These are phyloP conservation scores for Bruchidius siliquastri DNA, from an alignment of 2,888 invertebrate species.

Conservation along the genomic window DNA sequence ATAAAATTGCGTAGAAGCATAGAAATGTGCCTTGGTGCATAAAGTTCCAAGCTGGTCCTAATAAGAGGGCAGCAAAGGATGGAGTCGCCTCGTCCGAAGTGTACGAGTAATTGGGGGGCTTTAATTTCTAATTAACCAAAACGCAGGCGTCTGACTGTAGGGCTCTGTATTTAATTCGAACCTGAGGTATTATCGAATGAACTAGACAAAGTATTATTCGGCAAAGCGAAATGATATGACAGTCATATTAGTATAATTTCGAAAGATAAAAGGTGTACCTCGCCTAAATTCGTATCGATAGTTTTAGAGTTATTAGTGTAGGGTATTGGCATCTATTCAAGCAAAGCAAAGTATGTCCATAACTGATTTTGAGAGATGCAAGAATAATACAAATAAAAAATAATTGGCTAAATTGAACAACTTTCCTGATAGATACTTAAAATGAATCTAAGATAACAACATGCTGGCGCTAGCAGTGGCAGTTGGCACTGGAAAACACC, in stretches of 20 bases:
- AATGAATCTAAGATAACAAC: too few relatives aligned
- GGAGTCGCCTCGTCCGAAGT: not conserved
- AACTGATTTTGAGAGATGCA: too few relatives aligned
- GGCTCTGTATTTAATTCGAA: constrained; percentile 12
- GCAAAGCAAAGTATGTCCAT: too few relatives aligned
- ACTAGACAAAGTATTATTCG: constrained; percentile 32
- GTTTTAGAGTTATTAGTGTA: too few relatives aligned
- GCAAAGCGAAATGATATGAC: constrained; percentile 23
- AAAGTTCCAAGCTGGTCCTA: not conserved
- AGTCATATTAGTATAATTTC: not conserved
- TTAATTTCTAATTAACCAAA: constrained; percentile 23
- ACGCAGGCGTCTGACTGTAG: constrained; percentile 7
- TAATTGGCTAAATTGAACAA: too few relatives aligned
- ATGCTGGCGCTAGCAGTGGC: too few relatives aligned
- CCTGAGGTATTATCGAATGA: constrained; percentile 31
- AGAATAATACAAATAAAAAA: too few relatives aligned
- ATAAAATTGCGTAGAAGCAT: not conserved
- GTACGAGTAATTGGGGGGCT: constrained; percentile 13
- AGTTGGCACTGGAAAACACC: too few relatives aligned
- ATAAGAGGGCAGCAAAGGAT: not conserved
- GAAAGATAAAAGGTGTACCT: too few relatives aligned
- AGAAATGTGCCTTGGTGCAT: not conserved
- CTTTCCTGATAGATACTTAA: too few relatives aligned
- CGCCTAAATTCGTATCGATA: too few relatives aligned
- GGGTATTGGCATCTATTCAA: too few relatives aligned